phyloP scores from a whole-genome alignment of 92 coral and sea anemone species.

The Parazoanthus darwini region DNA sequence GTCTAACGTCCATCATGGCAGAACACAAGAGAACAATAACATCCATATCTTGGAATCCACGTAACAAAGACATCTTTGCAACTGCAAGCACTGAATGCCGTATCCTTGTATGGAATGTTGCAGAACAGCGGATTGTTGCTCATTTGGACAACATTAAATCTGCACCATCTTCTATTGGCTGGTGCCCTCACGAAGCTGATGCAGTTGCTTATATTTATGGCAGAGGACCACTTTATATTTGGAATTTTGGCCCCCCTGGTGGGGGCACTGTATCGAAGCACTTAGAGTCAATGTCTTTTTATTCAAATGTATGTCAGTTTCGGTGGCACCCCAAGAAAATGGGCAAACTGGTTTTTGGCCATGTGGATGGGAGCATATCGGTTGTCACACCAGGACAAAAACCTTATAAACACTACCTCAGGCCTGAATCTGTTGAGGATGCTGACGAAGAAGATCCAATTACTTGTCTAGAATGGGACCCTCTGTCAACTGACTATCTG shows the following conservation, averaged over 20 bases:
- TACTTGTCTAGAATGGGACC: constrained; percentile 91
- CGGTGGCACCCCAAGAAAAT: constrained; percentile 84
- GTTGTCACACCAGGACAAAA: constrained; percentile 75
- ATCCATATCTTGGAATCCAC: constrained; percentile 87
- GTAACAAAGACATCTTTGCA: constrained; percentile 77
- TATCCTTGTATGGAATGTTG: constrained; percentile 85
- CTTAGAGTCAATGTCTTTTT: constrained; percentile 79
- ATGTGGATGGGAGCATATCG: constrained; percentile 90
- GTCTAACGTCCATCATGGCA: constrained; percentile 78
- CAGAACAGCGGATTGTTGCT: constrained; percentile 70
- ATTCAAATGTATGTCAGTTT: constrained; percentile 90
- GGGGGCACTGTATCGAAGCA: constrained; percentile 65
- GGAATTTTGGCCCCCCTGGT: constrained; percentile 73
- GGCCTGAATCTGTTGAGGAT: constrained; percentile 80
- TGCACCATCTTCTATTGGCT: constrained; percentile 75
- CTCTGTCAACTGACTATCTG: constrained; percentile 82
- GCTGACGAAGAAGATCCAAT: constrained; percentile 93
- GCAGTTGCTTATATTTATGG: constrained; percentile 83
- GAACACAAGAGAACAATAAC: constrained; percentile 96
- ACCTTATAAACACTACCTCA: constrained; percentile 78
- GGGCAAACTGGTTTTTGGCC: constrained; percentile 89
- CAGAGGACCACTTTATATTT: constrained; percentile 83
- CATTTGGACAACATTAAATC: constrained; percentile 66
- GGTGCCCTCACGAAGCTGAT: constrained; percentile 83
- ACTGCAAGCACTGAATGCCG: constrained; percentile 83